Conservation (phyloP, 2,113 vertebrate genomes). For the Toxotes jaculatrix region DNA sequence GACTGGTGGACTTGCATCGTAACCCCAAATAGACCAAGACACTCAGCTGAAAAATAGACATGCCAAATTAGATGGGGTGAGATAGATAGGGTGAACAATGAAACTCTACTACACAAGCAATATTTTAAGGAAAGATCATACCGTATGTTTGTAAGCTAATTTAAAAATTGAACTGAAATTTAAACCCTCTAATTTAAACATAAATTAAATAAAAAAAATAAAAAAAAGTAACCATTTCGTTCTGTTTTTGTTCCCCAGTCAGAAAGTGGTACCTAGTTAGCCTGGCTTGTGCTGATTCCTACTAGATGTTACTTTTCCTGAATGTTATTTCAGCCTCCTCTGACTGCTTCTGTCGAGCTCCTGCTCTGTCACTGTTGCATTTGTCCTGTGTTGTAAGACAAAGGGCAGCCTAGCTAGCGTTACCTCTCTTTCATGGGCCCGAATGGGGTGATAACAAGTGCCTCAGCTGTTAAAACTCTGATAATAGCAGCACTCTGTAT, state of each 20-base stretch:
- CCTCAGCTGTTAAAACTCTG: too few relatives aligned
- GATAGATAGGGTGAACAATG: neutral
- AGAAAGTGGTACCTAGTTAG: neutral
- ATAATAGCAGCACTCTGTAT: too few relatives aligned
- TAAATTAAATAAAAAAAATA: too few relatives aligned
- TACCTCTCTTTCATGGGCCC: neutral
- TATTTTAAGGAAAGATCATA: neutral
- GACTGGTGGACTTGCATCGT: slow-evolving; percentile 16
- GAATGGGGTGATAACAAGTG: too few relatives aligned
- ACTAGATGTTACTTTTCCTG: neutral
- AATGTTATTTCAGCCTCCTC: neutral
- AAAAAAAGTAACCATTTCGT: too few relatives aligned
- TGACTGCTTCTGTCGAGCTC: neutral
- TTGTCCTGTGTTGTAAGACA: neutral
- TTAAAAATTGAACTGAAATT: neutral
- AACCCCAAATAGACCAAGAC: neutral
- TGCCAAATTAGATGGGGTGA: neutral
- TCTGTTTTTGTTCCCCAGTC: neutral
- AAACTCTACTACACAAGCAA: neutral
- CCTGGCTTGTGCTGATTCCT: neutral
- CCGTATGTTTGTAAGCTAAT: too few relatives aligned
- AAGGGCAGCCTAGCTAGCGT: neutral
- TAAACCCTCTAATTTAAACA: too few relatives aligned
- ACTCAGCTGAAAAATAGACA: slow-evolving; percentile 9
- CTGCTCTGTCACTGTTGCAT: neutral